A percentile compares a stretch with the other conserved stretches of the same genome.
Evolutionary conservation across 2,113 vertebrate genomes (phyloP).

Genomic region (Poeciliopsis turrubarensis): DNA sequence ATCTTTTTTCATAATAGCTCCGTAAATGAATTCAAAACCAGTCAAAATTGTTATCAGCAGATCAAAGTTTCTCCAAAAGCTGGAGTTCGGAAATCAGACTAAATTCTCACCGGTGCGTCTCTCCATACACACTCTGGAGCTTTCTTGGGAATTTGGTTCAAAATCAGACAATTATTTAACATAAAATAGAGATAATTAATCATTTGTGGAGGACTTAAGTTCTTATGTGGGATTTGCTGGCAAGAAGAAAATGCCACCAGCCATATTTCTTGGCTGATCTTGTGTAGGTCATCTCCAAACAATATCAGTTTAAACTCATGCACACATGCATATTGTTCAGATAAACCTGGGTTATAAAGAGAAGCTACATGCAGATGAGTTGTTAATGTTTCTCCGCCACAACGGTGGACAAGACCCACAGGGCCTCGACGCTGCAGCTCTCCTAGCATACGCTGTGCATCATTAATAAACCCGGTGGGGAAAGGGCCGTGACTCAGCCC

Average conservation of each 20-base stretch:
- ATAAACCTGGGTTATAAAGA: conserved; percentile 17
- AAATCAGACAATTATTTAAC: background rate
- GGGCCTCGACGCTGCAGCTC: conserved; percentile 4
- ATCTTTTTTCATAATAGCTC: background rate
- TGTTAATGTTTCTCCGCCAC: conserved; percentile 1
- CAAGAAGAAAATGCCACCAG: conserved; percentile 10
- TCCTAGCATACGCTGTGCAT: conserved; percentile 11
- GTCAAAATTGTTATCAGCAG: too few relatives aligned
- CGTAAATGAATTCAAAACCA: background rate
- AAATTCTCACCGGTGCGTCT: background rate
- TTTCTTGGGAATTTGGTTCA: background rate
- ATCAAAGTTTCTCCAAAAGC: background rate
- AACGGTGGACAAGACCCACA: background rate
- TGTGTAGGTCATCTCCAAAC: conserved; percentile 18
- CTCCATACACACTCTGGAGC: too few relatives aligned
- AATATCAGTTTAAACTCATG: conserved; percentile 22
- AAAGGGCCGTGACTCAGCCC: conserved; percentile 11
- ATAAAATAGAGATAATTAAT: background rate
- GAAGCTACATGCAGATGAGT: conserved; percentile 28
- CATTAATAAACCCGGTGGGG: conserved; percentile 4
- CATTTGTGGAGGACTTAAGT: background rate
- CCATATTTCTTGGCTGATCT: background rate
- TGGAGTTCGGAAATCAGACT: background rate
- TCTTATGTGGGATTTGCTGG: conserved; percentile 20
- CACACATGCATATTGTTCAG: conserved; percentile 30